Evolutionary conservation across 2,113 vertebrate species (phyloP).

Genomic region (Taurulus bubalis): DNA sequence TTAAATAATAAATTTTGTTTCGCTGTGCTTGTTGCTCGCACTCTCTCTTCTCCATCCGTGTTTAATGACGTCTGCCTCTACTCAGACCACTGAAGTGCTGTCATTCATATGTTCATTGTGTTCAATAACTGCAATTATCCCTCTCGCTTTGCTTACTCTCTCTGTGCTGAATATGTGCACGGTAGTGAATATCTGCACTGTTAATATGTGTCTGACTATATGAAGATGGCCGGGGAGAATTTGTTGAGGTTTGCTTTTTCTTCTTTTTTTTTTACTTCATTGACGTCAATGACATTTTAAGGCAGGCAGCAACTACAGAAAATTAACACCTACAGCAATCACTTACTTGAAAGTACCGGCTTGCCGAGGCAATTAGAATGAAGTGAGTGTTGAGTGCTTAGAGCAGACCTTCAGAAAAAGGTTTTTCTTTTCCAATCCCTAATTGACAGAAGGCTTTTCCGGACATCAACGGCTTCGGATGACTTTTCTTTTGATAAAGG

Average conservation of each 20-base stretch:
- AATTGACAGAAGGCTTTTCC: conserved; percentile 45
- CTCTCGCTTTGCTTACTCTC: conserved; percentile 48
- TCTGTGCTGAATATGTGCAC: conserved; percentile 6
- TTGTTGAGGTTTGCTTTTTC: conserved; percentile 34
- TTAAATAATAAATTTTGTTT: background rate
- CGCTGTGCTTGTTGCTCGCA: conserved; percentile 3
- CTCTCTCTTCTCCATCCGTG: conserved; percentile 7
- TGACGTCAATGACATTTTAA: conserved; percentile 75
- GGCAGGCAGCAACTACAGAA: conserved; percentile 50
- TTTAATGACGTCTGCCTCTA: conserved; percentile 70
- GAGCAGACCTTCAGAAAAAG: conserved; percentile 33
- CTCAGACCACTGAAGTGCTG: conserved; percentile 60
- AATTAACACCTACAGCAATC: conserved; percentile 74
- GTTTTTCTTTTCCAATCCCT: conserved; percentile 22
- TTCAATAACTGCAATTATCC: conserved; percentile 71
- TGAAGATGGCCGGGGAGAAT: conserved; percentile 49
- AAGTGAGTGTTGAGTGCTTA: conserved; percentile 52
- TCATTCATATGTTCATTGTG: conserved; percentile 67
- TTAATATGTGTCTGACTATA: conserved; percentile 47
- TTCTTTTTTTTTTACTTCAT: conserved; percentile 7
- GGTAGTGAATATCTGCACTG: conserved; percentile 3
- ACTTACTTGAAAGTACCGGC: conserved; percentile 58
- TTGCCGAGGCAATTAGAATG: conserved; percentile 67
- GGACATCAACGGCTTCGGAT: conserved; percentile 30
- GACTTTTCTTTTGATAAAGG: conserved; percentile 34